Evolutionary conservation across 2,797 vertebrate genomes (phyloP), one percentile per base, ranked within the genome.

Genomic region (Aulostomus chinensis): DNA sequence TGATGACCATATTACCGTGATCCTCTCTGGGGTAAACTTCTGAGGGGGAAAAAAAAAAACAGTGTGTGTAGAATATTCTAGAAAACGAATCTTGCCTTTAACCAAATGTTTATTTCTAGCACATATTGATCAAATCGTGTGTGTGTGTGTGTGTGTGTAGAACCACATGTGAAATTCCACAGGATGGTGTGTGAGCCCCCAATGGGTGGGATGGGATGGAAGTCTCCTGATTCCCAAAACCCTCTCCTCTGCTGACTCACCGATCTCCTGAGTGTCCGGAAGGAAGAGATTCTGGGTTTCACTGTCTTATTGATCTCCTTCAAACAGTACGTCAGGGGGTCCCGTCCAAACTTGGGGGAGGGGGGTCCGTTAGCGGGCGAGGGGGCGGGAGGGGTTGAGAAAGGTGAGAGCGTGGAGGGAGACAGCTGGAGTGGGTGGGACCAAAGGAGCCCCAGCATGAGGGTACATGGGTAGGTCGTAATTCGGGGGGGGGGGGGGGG

Each of bases 301-400:
- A 96, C 94, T 82, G 94, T 94, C 92, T 93, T 95, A 95, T 94
- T 96, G 92, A 96, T 94, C 92, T 96, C 94, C 83, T 93, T 95
- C 92, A 96, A 93, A 93, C 92, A 94, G 93, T 95, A 94, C 81
- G 93, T 93, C 91, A 96, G 87, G 63, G 94, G 92, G 85, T 95
- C 94, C 86, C 91, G 93, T 91, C 91, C 91, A 86, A 94, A 94
- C 90, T 94, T 94, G 73, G 94, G 94, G 91, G 93, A 95, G n/a
- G 90, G 88, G 92, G 92, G 89, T 94, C 93, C 93, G n/a, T 95
- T 95, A 92, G 90, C 85, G 55, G 91, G 90, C 66, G 88, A 91
- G 49, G 92, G 89, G 77, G 88, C 78, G 1, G 90, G 88, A 55
- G 91, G 88, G 26, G 85, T 79, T 47, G 84, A 86, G 81, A 88